These are phyloP conservation scores for Nematopogon swammerdamellus DNA, from an alignment of 2,888 invertebrate species.

Conservation along the genomic window DNA sequence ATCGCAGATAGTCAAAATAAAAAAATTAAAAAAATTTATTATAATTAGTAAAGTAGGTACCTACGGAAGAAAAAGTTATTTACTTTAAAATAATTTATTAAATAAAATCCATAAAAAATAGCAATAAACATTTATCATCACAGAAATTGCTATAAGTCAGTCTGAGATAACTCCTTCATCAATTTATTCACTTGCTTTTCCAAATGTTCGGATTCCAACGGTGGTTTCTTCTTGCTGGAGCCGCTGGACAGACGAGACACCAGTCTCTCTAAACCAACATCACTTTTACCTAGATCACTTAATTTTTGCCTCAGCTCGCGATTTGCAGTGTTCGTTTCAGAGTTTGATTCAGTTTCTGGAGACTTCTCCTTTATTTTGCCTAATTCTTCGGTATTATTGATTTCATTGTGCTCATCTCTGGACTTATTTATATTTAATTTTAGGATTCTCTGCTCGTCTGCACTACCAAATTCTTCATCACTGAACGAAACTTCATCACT, in stretches of 20 bases:
- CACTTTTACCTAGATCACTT: conserved; percentile 16
- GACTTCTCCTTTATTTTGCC: conserved; percentile 17
- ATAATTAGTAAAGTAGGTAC: no score
- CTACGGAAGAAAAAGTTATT: no score
- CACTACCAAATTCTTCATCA: conserved; percentile 19
- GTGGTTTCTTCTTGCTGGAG: conserved; percentile 3
- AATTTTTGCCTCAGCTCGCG: conserved; percentile 19
- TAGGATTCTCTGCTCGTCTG: conserved; percentile 16
- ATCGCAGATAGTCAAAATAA: no score
- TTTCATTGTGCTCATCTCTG: no score
- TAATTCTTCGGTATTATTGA: no score
- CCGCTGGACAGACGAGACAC: conserved; percentile 10
- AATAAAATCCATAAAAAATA: no score
- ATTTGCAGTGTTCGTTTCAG: conserved; percentile 18
- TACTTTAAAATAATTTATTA: no score
- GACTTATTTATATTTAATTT: conserved; percentile 19
- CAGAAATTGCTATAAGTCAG: neutral
- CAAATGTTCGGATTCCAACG: conserved; percentile 23
- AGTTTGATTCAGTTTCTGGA: conserved; percentile 22
- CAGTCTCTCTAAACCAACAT: conserved; percentile 22
- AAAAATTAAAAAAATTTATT: no score
- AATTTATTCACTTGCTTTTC: conserved; percentile 38
- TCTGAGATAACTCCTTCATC: conserved; percentile 15
- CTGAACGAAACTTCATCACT: conserved; percentile 16
- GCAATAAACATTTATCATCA: no score